Base-by-base conservation (phyloP, 2,113 vertebrate genomes). In the Mesoclemmys tuberculata region DNA sequence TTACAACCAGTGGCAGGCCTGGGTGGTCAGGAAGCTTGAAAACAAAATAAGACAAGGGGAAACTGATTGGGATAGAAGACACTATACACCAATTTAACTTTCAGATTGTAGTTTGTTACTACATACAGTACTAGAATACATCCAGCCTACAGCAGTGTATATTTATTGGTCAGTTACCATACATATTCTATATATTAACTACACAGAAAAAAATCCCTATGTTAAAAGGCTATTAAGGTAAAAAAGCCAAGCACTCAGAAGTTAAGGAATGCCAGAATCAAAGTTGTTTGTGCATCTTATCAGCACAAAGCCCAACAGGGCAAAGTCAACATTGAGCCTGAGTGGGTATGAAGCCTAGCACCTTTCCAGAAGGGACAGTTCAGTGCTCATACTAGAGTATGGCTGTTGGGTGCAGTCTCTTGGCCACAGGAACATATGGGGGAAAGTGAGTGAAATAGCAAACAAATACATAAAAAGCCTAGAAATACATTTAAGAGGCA, bases 81-180 rank as follows among this genome's bases (percentile, higher is more conserved):
- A 19, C 26, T 51, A 5, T 31, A 80, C 35, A 79, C 13, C 22
- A 80, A 64, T 77, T 38, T 38, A 38, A 38, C 18, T 71, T 71
- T 38, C 52, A n/a, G 3, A 54, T 46, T 1, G 1, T 7, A 2
- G 2, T 80, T 91, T 94, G 85, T 68, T 87, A 56, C 29, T 82
- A 85, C 24, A 79, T 58, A 6, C 71, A 81, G 38, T 86, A 2
- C 58, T 31, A 10, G 41, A n/a, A 1, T 84, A 84, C 31, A 58
- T 68, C 80, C 19, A 5, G 10, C 0, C 0, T 35, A 24, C 31
- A 68, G 3, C 27, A 90, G 49, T 87, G 24, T 2, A 1, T 75
- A 91, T 79, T 61, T 44, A 26, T 38, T 81, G 27, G 27, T 64
- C 1, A 1, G 12, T 79, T 86, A 81, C 13, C 12, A 56, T 78